Base-by-base conservation (phyloP, 2,797 vertebrate species). In the Malacoraja senta region DNA sequence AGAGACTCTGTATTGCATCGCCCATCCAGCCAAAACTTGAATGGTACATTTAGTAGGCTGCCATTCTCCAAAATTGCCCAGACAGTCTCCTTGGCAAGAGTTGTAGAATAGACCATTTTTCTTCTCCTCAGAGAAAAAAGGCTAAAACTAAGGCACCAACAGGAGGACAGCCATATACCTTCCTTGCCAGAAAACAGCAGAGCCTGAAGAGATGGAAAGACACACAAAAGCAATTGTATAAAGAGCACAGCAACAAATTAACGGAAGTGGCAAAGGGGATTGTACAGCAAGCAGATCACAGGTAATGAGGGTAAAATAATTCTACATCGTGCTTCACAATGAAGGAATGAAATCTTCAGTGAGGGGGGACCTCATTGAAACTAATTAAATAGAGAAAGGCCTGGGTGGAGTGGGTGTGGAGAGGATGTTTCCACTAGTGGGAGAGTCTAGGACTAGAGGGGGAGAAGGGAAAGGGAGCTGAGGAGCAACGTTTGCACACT, bases 161-260 rank as follows among this genome's bases (percentile, higher is more conserved):
- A 15, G 90, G 71, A 24, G 71, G 71, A 26, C 90, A 76, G 38
- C 90, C 90, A 3, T 92, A 92, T 21, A 92, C 90, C 15, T 76
- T 68, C 68, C 24, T 53, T 76, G 72, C 68, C 38, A 53, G 24
- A n/a, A 24, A 92, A 3, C 35, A 91, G 38, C 84, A 88, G 84
- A 32, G 32, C n/a, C 84, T 88, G 13, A 88, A 35, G n/a, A 3
- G 32, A 19, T 21, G n/a, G 84, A 68, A 4, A 1, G 84, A 88
- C 1, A 68, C n/a, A 32, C 32, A 1, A 19, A n/a, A 68, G 1
- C 15, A 32, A 38, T 38, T 79, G 84, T 29, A 15, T 32, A 35
- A 35, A 88, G 63, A 68, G 8, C 84, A 35, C 9, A 32, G 38
- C 8, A 24, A 44, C 44, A 17, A 44, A 9, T 21, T n/a, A 17